These are phyloP conservation scores for Meandrina meandrites DNA, from an alignment of 92 coral and sea anemone genomes.

Conservation along the genomic window DNA sequence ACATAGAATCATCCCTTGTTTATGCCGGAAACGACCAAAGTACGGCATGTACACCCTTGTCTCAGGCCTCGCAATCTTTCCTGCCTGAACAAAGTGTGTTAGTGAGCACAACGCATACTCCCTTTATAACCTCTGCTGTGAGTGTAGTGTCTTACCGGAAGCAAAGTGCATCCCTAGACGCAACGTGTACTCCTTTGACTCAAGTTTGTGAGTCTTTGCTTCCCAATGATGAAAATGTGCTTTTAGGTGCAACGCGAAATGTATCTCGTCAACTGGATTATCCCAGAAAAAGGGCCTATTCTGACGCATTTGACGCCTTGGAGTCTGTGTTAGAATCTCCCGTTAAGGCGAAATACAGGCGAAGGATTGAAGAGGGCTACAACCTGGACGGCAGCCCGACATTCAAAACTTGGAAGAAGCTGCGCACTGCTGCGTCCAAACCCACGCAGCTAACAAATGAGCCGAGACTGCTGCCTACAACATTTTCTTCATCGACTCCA, in stretches of 20 bases:
- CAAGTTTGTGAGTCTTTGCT: background rate
- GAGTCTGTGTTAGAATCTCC: conserved; percentile 48
- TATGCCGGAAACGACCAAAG: background rate
- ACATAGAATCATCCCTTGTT: background rate
- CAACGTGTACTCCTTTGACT: background rate
- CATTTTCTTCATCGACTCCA: background rate
- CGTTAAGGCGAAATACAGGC: background rate
- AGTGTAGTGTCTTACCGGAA: background rate
- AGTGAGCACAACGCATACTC: background rate
- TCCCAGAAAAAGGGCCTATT: no score
- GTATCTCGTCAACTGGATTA: no score
- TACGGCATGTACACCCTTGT: background rate
- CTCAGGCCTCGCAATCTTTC: background rate
- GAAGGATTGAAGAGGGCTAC: conserved; percentile 34
- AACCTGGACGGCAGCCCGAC: conserved; percentile 33
- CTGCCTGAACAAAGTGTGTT: background rate
- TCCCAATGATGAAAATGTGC: background rate
- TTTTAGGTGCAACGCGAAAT: no score
- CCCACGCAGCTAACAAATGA: background rate
- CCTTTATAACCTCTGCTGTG: background rate
- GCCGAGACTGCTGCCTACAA: background rate
- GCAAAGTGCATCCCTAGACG: background rate
- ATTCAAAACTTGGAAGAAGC: conserved; percentile 19
- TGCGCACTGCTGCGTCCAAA: background rate
- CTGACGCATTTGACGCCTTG: conserved; percentile 12